Evolutionary conservation across 2,797 vertebrate species (phyloP).

Genomic region (Danio albolineatus): DNA sequence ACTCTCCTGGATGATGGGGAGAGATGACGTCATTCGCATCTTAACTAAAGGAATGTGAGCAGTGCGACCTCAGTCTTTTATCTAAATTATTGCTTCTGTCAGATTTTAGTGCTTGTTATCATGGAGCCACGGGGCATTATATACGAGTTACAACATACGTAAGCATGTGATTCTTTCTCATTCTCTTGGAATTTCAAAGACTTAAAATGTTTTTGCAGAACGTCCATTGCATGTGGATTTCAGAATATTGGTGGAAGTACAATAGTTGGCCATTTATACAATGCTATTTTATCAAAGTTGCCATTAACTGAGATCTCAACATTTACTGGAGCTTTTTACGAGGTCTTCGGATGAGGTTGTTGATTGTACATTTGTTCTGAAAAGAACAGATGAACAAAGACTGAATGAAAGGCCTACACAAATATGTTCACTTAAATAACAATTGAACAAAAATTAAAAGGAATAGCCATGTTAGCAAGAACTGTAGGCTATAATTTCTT

Average conservation of each 20-base stretch:
- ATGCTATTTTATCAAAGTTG: not conserved
- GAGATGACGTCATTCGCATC: constrained; percentile 62
- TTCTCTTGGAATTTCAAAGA: not conserved
- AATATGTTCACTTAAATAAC: no score
- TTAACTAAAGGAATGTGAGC: constrained; percentile 38
- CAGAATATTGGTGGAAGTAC: not conserved
- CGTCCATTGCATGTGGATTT: not conserved
- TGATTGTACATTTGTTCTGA: no score
- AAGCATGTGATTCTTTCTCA: not conserved
- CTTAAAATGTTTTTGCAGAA: not conserved
- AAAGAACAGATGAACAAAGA: no score
- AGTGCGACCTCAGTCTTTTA: not conserved
- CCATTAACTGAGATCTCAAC: no score
- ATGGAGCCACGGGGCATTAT: not conserved
- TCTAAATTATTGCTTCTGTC: not conserved
- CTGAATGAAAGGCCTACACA: no score
- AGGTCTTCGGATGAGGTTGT: no score
- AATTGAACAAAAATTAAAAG: no score
- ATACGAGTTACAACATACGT: not conserved
- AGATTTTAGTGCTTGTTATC: not conserved
- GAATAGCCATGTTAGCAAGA: no score
- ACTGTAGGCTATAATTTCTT: no score
- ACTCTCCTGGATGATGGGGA: constrained; percentile 59
- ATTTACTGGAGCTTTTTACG: no score
- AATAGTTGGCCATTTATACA: not conserved